These are phyloP conservation scores for Labeo catla DNA, from an alignment of 2,113 vertebrate genomes.

Conservation along the genomic window DNA sequence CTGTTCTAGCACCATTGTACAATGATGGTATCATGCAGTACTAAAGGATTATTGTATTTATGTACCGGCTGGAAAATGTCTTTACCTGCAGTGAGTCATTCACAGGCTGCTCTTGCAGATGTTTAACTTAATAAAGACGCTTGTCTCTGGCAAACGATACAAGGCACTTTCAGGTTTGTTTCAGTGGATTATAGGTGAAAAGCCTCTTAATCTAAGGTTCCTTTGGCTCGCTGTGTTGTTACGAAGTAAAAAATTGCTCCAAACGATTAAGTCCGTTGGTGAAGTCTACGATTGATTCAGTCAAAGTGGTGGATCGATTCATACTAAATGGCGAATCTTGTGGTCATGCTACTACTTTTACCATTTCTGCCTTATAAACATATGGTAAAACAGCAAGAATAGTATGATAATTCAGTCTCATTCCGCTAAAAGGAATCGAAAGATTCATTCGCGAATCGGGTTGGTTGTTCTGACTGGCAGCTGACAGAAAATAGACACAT, in stretches of 20 bases:
- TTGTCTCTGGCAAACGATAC: not conserved
- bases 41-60: not conserved
- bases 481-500: not conserved
- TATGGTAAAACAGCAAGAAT: not conserved
- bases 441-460: not conserved
- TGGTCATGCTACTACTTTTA: not conserved
- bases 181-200: not conserved
- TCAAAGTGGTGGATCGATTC: not conserved
- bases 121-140: not conserved
- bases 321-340: not conserved
- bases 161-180: not conserved
- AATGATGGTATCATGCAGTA: not conserved
- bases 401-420: not conserved
- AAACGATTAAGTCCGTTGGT: not conserved
- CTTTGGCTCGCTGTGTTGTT: not conserved
- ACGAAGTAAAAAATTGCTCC: not conserved
- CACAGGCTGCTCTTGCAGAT: not conserved
- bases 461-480: not conserved
- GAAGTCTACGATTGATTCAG: not conserved
- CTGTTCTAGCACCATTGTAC: not conserved
- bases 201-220: not conserved
- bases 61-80: not conserved
- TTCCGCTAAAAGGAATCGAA: not conserved
- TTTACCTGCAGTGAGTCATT: slow-evolving; percentile 12
- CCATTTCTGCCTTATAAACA: too few species aligned